Percentiles rank a stretch among this genome's conserved stretches.
Evolutionary conservation across 2,113 vertebrate genomes (phyloP).

Genomic region (Leptobrachium leishanense): DNA sequence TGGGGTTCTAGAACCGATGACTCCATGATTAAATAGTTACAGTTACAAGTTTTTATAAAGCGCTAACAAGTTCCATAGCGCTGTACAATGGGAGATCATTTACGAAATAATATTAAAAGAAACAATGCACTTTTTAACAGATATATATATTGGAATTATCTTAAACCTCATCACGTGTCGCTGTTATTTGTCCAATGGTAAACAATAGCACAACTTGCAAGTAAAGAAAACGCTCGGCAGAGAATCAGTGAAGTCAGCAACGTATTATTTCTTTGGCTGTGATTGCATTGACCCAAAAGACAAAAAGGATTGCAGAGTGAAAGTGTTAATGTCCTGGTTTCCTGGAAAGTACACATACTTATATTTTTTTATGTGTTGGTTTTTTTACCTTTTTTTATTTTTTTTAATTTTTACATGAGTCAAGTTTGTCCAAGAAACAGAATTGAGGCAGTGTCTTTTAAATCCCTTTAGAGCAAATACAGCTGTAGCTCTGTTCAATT

Average conservation of each 20-base stretch:
- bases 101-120: too few relatives aligned
- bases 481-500: slow-evolving; percentile 42
- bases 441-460: slow-evolving; percentile 41
- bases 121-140: too few relatives aligned
- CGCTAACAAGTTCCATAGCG: too few relatives aligned
- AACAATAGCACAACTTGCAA: too few relatives aligned
- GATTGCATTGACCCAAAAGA: background rate
- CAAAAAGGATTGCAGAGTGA: slow-evolving; percentile 9
- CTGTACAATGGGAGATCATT: too few relatives aligned
- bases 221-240: background rate
- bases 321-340: slow-evolving; percentile 36
- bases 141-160: too few relatives aligned
- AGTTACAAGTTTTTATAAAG: too few relatives aligned
- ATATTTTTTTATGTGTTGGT: too few relatives aligned
- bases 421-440: slow-evolving; percentile 43
- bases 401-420: slow-evolving; percentile 33
- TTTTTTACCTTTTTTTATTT: background rate
- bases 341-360: slow-evolving; percentile 31
- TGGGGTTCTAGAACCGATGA: too few relatives aligned
- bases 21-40: too few relatives aligned
- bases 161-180: too few relatives aligned
- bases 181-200: too few relatives aligned
- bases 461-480: slow-evolving; percentile 48
- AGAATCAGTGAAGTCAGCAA: background rate
- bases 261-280: background rate